phyloP scores from a whole-genome alignment of 2,113 vertebrate species.

The Clarias magur region DNA sequence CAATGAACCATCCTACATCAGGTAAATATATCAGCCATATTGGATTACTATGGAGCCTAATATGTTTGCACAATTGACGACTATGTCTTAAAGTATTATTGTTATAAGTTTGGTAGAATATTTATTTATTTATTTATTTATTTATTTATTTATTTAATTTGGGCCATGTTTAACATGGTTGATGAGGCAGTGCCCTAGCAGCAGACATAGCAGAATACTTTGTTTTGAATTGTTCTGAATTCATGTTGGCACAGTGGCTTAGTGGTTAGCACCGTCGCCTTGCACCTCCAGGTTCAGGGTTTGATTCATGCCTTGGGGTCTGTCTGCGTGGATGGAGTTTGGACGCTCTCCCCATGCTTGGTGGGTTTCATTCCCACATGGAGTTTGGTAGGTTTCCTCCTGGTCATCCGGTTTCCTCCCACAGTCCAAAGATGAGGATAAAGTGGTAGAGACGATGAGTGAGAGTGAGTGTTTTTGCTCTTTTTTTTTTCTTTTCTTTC shows the following conservation, averaged over 20 bases:
- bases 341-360: no score
- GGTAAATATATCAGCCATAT: not conserved
- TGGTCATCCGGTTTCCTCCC: no score
- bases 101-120: not conserved
- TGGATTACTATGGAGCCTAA: not conserved
- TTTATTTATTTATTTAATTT: no score
- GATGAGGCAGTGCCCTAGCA: not conserved
- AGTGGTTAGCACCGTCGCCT: no score
- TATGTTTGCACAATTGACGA: not conserved
- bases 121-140: not conserved
- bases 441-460: no score
- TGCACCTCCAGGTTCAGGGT: no score
- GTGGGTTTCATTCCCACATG: no score
- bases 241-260: no score
- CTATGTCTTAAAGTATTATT: not conserved
- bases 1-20: not conserved
- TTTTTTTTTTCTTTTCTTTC: not conserved
- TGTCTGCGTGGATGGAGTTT: no score
- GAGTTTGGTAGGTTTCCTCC: no score
- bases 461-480: not conserved
- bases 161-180: not conserved
- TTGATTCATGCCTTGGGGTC: no score
- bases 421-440: no score
- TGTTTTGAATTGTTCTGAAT: not conserved
- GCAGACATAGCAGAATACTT: not conserved